Evolutionary conservation across 2,113 vertebrate genomes (phyloP).

Genomic region (Neolamprologus devosi): DNA sequence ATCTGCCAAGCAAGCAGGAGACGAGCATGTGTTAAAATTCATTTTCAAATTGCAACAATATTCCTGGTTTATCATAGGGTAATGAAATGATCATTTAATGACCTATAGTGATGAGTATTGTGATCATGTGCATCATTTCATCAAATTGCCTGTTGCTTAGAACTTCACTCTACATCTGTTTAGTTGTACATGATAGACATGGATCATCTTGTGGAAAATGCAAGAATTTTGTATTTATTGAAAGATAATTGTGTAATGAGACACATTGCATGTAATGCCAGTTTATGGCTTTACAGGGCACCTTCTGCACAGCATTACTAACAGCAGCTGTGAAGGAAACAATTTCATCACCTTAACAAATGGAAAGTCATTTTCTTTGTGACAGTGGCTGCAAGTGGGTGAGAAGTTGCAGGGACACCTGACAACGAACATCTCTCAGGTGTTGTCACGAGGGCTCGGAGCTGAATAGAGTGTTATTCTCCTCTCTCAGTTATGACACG

Average conservation of each 20-base stretch:
- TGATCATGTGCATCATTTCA: background rate
- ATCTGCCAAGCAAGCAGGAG: background rate
- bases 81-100: background rate
- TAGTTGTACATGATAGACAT: background rate
- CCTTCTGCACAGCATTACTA: background rate
- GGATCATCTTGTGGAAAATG: background rate
- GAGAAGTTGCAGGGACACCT: constrained; percentile 5
- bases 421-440: constrained; percentile 29
- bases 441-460: constrained; percentile 4
- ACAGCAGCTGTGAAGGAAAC: background rate
- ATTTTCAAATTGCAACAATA: background rate
- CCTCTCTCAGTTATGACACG: background rate
- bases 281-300: background rate
- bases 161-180: background rate
- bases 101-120: background rate
- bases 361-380: constrained; percentile 36
- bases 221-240: background rate
- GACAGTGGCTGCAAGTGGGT: background rate
- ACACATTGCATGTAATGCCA: background rate
- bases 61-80: background rate
- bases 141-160: background rate
- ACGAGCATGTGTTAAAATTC: background rate
- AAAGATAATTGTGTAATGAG: background rate
- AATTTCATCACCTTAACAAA: constrained; percentile 50
- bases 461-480: constrained; percentile 15